A percentile compares a stretch with the other conserved stretches of the same genome.
phyloP scores from a whole-genome alignment of 1,140 invertebrate genomes.

The Drosophila prosaltans region DNA sequence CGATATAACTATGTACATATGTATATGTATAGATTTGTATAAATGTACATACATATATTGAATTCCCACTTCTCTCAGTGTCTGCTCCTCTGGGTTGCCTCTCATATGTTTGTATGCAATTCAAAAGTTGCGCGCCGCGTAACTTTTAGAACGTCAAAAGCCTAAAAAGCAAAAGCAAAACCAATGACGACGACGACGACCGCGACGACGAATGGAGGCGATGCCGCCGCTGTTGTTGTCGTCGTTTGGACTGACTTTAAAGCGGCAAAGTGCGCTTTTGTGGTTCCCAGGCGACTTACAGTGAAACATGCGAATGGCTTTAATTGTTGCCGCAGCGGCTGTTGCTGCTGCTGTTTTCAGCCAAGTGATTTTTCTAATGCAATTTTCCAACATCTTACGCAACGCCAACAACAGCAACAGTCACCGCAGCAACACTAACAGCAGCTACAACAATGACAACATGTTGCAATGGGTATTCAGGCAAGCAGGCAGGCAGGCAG shows the following conservation, averaged over 20 bases:
- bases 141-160: constrained; percentile 69
- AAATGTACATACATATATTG: no score
- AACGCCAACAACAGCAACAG: constrained; percentile 43
- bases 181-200: not conserved
- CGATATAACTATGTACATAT: no score
- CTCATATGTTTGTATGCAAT: constrained; percentile 16
- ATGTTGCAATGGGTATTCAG: constrained; percentile 37
- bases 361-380: constrained; percentile 79
- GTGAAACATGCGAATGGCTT: constrained; percentile 76
- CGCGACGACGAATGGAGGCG: constrained; percentile 21
- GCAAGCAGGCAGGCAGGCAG: not conserved
- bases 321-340: constrained; percentile 67
- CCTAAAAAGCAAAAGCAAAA: constrained; percentile 39
- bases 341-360: constrained; percentile 34
- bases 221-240: constrained; percentile 7
- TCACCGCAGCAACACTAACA: constrained; percentile 35
- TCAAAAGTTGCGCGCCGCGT: constrained; percentile 36
- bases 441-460: constrained; percentile 47
- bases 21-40: no score
- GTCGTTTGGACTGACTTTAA: constrained; percentile 9
- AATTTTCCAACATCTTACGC: constrained; percentile 74
- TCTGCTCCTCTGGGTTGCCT: constrained; percentile 7
- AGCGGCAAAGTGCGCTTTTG: constrained; percentile 64
- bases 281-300: constrained; percentile 75
- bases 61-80: constrained; percentile 31